A percentile compares a stretch with the other conserved stretches of the same genome.
phyloP scores from a whole-genome alignment of 2,113 vertebrate genomes.

The Petaurus breviceps region DNA sequence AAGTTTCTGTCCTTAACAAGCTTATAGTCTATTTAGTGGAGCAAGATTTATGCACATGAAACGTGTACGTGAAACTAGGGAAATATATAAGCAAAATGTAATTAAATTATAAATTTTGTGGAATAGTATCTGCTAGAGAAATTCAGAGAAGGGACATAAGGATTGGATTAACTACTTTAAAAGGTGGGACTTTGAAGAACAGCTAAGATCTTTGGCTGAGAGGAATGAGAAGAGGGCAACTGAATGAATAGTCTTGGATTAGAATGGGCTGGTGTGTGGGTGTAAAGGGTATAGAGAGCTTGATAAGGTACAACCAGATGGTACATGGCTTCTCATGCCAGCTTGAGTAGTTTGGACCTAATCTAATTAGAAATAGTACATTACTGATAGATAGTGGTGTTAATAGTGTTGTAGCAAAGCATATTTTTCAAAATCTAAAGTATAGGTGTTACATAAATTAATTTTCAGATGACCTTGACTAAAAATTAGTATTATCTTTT shows the following conservation, averaged over 20 bases:
- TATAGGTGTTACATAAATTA: slow-evolving; percentile 58
- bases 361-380: slow-evolving; percentile 25
- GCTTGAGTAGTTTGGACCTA: slow-evolving; percentile 53
- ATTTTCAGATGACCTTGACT: slow-evolving; percentile 62
- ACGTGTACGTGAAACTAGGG: background rate
- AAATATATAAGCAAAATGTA: background rate
- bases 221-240: background rate
- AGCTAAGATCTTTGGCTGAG: slow-evolving; percentile 1
- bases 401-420: background rate
- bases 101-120: background rate
- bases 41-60: background rate
- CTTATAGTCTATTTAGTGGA: background rate
- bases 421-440: slow-evolving; percentile 39
- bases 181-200: slow-evolving; percentile 45
- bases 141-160: background rate
- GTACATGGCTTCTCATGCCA: slow-evolving; percentile 27
- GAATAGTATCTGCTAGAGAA: background rate
- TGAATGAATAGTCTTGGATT: background rate
- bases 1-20: background rate
- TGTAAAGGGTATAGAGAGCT: slow-evolving; percentile 13
- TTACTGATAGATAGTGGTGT: background rate
- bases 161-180: background rate
- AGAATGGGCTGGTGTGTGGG: background rate
- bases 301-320: slow-evolving; percentile 41
- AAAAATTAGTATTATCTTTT: slow-evolving; percentile 46